A percentile compares a stretch with the other conserved stretches of the same genome.
phyloP scores from a whole-genome alignment of 64 coral and sea anemone genomes.

The Montipora capricornis region DNA sequence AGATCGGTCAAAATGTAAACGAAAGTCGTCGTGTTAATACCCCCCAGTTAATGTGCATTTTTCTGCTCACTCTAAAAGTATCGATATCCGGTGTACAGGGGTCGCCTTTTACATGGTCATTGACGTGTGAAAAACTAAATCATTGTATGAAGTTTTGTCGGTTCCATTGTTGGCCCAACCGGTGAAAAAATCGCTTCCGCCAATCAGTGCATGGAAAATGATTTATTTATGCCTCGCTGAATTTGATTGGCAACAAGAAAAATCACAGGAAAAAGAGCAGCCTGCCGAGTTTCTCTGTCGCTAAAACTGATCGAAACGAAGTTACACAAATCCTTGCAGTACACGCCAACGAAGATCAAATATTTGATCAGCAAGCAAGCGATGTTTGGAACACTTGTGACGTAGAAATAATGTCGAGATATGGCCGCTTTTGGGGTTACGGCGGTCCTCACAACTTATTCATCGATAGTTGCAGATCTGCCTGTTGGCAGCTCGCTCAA shows the following conservation, averaged over 20 bases:
- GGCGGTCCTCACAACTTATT: constrained; percentile 7
- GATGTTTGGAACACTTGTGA: constrained; percentile 26
- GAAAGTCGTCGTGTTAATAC: neutral
- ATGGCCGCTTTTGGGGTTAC: constrained; percentile 15
- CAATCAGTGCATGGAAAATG: constrained; percentile 30
- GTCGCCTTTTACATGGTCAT: neutral
- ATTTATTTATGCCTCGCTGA: constrained; percentile 39
- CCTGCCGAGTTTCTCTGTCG: neutral
- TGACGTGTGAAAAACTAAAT: constrained; percentile 2
- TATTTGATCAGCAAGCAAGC: neutral
- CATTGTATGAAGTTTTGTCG: neutral
- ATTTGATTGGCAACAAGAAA: constrained; percentile 28
- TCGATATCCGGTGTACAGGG: too few species aligned
- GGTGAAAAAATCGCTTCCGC: neutral
- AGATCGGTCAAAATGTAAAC: neutral
- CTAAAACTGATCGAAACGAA: neutral
- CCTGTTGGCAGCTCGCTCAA: neutral
- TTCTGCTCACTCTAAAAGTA: too few species aligned
- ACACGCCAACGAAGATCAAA: neutral
- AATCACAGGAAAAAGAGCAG: constrained; percentile 29
- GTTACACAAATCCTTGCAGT: neutral
- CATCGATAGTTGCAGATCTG: neutral
- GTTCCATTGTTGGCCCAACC: constrained; percentile 28
- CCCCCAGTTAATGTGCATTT: too few species aligned
- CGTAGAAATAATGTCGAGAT: constrained; percentile 26